Evolutionary conservation across 1,140 invertebrate species (phyloP), one percentile per base, ranked within the genome.

Genomic region (Cotesia glomerata): DNA sequence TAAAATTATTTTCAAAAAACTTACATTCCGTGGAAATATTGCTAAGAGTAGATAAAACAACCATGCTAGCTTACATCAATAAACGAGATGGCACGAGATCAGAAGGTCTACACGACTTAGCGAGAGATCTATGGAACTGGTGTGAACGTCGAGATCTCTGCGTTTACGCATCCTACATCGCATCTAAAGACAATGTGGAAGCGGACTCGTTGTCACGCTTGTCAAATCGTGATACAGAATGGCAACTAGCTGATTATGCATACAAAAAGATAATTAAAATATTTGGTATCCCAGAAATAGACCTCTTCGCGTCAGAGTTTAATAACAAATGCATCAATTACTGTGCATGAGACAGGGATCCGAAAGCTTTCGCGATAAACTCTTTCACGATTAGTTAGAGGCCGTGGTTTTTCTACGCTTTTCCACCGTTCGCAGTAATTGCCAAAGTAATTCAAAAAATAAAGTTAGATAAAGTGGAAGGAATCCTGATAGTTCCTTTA

Each of bases 331-430:
- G 35, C 26, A 14, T 13, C 5, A 39, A 4, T 4, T 63, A 63
- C 26, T 63, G 61, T 8, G 8, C 61, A 32, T 63, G 61, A 13
- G 14, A 63, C 35, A 39, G 61, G 14, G 61, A 63, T 32, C 61
- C 35, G 5, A 32, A 39, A 3, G 3, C 61, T 4, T 45, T 14
- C 5, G 35, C 32, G 11, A 32, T 63, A 35, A 34, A 63, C 14
- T 34, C 72, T 4, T 78, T 78, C 39, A 78, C 77, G 14, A 65
- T 59, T 16, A 18, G 61, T 68, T 72, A 66, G 74, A 16, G 54
- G 3, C 9, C 32, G 0, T 18, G n/a, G 1, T 56, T 65, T 14
- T 74, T 71, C 35, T 74, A 74, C 16, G 72, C 51, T 26, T 70
- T 74, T 39, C 62, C 72, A 0, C 67, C 72, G 0, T 63, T 74